Percentiles rank a stretch among this genome's conserved stretches.
Evolutionary conservation across 2,113 vertebrate genomes (phyloP).

Genomic region (Sylvilagus bachmani): DNA sequence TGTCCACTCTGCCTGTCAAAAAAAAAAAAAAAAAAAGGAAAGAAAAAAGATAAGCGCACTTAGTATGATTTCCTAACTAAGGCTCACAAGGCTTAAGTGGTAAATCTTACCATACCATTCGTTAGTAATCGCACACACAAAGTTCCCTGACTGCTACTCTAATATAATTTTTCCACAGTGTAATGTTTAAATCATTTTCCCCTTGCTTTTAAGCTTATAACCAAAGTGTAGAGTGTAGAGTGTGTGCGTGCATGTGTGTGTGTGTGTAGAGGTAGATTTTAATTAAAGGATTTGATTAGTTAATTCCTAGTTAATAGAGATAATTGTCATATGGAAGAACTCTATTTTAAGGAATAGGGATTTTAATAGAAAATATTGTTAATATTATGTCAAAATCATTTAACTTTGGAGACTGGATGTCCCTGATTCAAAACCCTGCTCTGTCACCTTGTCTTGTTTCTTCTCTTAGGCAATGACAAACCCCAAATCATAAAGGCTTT

Average conservation of each 20-base stretch:
- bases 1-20: no score
- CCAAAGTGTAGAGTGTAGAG: background rate
- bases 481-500: conserved; percentile 44
- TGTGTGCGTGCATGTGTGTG: background rate
- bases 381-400: background rate
- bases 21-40: no score
- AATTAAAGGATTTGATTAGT: conserved; percentile 31
- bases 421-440: background rate
- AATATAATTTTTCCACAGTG: background rate
- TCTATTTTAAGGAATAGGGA: conserved; percentile 25
- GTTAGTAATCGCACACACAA: background rate
- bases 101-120: background rate
- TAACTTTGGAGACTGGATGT: background rate
- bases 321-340: background rate
- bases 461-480: conserved; percentile 46
- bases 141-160: background rate
- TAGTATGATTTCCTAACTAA: background rate
- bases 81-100: background rate
- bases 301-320: background rate
- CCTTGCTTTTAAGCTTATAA: conserved; percentile 12
- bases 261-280: background rate
- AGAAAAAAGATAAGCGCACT: background rate
- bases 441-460: conserved; percentile 16
- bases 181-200: background rate
- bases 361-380: background rate